Evolutionary conservation across 1,140 invertebrate species (phyloP), one percentile per base, ranked within the genome.

Genomic region (Papilio polyxenes): DNA sequence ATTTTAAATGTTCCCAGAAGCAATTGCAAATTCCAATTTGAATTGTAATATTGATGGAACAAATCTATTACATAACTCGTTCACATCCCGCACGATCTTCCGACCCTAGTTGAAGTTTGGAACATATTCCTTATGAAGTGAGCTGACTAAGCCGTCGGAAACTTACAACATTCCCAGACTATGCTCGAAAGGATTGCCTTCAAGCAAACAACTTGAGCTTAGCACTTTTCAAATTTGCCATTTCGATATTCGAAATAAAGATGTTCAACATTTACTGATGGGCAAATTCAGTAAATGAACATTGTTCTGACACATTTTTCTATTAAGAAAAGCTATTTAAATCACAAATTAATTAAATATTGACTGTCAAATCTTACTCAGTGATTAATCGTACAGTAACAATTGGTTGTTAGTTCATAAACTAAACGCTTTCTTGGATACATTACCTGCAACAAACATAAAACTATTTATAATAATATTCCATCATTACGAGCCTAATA

Each of bases 61-160:
- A 72, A 59, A 59, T 78, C 76, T 37, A 59, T 78, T 78, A 56
- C 53, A 78, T 78, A 51, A 78, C 53, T 59, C 31, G 53, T 51
- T 76, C 53, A 76, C 75, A 76, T 76, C 48, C 48, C 51, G 48
- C 75, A 72, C 76, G 48, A 56, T 59, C 53, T 78, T 59, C 76
- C 51, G 53, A 59, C 51, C 53, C 23, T 56, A 40, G 76, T 56
- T 56, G 53, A 78, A 78, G 53, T 78, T 78, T 78, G 11, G 37
- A 78, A 78, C 53, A 59, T 78, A 62, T 78, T 53, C 51, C 76
- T 78, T 59, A 37, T 59, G 76, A 78, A 78, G 23, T 78, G 51
- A 40, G 76, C 76, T 78, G 51, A 78, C 76, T 78, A 62, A 78
- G 53, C 53, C 23, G 13, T 62, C 51, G 9, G 53, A 78, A 78